A percentile compares a stretch with the other conserved stretches of the same genome.
Conservation (phyloP, 37 sponge, comb jelly and placozoan genomes). For the Chondrilla cf. caribensis region DNA sequence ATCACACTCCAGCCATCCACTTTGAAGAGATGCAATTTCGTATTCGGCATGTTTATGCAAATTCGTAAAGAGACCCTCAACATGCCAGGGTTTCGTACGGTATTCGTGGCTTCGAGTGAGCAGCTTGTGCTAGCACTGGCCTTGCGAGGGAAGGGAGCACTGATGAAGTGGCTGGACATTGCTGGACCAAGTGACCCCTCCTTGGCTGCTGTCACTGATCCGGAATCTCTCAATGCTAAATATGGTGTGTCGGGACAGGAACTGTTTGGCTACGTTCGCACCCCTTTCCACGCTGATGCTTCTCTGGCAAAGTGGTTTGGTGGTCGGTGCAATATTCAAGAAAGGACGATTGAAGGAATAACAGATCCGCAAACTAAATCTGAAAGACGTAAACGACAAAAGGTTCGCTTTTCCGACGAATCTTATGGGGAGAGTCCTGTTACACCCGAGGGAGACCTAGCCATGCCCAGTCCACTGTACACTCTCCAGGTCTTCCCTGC, state of each 20-base stretch:
- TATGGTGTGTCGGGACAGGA: conserved; percentile 27
- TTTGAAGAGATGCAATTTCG: background rate
- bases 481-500: conserved; percentile 25
- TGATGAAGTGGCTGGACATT: conserved; percentile 38
- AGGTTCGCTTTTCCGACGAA: conserved; percentile 68
- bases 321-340: conserved; percentile 57
- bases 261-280: conserved; percentile 28
- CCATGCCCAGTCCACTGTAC: conserved; percentile 46
- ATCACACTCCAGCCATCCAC: background rate
- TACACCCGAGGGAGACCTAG: conserved; percentile 16
- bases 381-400: conserved; percentile 63
- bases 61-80: conserved; percentile 29
- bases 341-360: conserved; percentile 58
- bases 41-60: conserved; percentile 15
- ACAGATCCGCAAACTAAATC: conserved; percentile 55
- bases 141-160: conserved; percentile 58
- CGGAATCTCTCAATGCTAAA: conserved; percentile 50
- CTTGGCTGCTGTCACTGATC: conserved; percentile 66
- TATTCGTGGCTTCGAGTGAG: conserved; percentile 6
- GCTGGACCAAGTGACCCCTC: conserved; percentile 53
- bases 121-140: conserved; percentile 34
- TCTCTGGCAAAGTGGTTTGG: conserved; percentile 71
- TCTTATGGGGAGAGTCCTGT: background rate
- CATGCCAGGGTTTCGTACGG: conserved; percentile 53
- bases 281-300: conserved; percentile 20